phyloP scores from a whole-genome alignment of 53 echinoderm and acorn worm genomes.

The Apostichopus leukothele region DNA sequence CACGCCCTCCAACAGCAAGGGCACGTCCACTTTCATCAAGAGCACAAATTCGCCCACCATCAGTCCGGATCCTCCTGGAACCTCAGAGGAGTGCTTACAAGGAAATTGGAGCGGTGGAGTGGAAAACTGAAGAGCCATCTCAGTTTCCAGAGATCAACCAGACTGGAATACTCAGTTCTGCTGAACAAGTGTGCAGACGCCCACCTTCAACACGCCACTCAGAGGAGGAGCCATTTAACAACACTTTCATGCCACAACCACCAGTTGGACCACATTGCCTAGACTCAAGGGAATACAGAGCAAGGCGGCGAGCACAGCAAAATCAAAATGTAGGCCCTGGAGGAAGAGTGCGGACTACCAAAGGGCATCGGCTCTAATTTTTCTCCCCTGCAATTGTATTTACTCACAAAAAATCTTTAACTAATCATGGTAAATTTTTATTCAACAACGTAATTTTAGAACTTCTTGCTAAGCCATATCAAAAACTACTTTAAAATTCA shows the following conservation, averaged over 20 bases:
- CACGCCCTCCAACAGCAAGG: neutral
- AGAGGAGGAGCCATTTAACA: neutral
- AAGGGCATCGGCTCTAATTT: constrained; percentile 15
- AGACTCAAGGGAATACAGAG: neutral
- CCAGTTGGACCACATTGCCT: neutral
- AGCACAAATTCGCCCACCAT: neutral
- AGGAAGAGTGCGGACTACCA: neutral
- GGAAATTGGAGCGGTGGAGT: neutral
- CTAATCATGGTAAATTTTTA: neutral
- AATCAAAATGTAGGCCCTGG: neutral
- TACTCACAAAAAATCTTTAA: constrained; percentile 6
- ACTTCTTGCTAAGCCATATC: constrained; percentile 23
- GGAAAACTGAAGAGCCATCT: neutral
- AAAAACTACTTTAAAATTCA: constrained; percentile 1
- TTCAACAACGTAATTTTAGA: neutral
- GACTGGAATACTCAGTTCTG: neutral
- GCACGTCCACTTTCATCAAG: neutral
- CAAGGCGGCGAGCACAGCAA: neutral
- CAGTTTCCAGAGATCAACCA: constrained; percentile 15
- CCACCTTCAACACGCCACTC: neutral
- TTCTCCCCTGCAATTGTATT: constrained; percentile 29
- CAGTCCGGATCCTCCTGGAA: constrained; percentile 12
- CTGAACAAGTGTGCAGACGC: neutral
- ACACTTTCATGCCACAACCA: neutral
- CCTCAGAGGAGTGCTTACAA: constrained; percentile 18